Base-by-base conservation (phyloP, 2,888 invertebrate genomes). In the Glyphotaelius pellucidus region DNA sequence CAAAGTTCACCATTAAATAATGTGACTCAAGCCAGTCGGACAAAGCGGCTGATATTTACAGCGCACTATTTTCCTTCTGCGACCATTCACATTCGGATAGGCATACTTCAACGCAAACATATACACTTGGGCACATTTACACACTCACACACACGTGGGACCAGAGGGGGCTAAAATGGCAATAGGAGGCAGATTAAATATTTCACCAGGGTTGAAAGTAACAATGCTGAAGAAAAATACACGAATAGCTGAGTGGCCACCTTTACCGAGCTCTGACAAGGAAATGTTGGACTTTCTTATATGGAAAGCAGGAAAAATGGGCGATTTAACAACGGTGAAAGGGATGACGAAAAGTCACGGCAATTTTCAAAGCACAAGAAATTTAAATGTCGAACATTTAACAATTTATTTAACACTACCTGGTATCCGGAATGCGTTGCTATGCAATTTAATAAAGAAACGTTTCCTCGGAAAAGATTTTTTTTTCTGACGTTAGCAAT, bases 171-270 rank as follows among this genome's bases (percentile, higher is more conserved):
- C 15, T 81, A 90, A 30, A 80, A 42, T 47, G 67, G 67, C 67
- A 92, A 92, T 92, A 92, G 90, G 83, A 92, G 91, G 90, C 90
- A 91, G 93, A 93, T 93, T 93, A 93, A 93, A 93, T 93, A 93
- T 93, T 93, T 93, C 92, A 92, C 91, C 89, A 83, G 90, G 88
- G 92, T 42, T 90, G 92, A 91, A 90, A 91, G 91, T 87, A 91
- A 91, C 92, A 92, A 93, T 87, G 91, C 90, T 52, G 91, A 80
- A 67, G 67, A 92, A 91, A 92, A 90, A 90, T 91, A 92, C 91
- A 90, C 84, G 38, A 90, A 84, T 84, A 85, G 52, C 90, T 91
- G 86, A 86, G 86, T 86, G 42, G 86, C 38, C 86, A 86, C 83
- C 30, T 85, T 88, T 83, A 32, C 89, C 38, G 47, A 67, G 67